phyloP scores from a whole-genome alignment of 2,797 vertebrate species.

The Nannoperca australis region DNA sequence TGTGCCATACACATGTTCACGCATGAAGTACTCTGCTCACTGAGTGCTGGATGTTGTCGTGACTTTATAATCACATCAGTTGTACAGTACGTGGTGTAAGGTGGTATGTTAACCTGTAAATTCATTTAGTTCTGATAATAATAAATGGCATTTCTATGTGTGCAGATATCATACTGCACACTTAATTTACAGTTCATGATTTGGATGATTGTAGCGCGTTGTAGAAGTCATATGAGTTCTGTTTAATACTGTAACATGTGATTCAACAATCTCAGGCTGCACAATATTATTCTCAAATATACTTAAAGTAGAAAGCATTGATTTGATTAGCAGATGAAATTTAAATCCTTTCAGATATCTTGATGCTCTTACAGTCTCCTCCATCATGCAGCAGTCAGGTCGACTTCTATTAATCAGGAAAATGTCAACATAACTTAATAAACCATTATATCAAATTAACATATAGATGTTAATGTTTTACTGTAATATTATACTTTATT shows the following conservation, averaged over 20 bases:
- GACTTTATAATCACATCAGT: constrained; percentile 48
- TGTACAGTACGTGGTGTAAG: constrained; percentile 14
- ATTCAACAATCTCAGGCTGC: background rate
- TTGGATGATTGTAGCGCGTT: background rate
- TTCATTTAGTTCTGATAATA: constrained; percentile 8
- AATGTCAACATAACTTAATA: constrained; percentile 45
- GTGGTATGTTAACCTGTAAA: constrained; percentile 9
- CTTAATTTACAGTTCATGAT: background rate
- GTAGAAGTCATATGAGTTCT: background rate
- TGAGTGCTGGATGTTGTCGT: constrained; percentile 12
- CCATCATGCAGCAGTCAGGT: constrained; percentile 1
- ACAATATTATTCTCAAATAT: constrained; percentile 14
- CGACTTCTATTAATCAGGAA: constrained; percentile 42
- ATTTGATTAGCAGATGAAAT: constrained; percentile 53
- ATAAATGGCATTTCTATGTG: background rate
- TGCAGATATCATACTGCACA: background rate
- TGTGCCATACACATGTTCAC: constrained; percentile 35
- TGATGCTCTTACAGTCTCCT: constrained; percentile 9
- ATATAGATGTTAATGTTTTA: constrained; percentile 35
- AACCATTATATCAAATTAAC: constrained; percentile 54
- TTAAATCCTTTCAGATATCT: constrained; percentile 40
- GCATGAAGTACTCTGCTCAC: constrained; percentile 18
- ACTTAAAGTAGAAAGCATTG: constrained; percentile 8
- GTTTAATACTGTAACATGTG: background rate
- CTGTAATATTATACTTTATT: constrained; percentile 43